Base-by-base conservation (phyloP, 2,888 invertebrate species). In the Pteria penguin region DNA sequence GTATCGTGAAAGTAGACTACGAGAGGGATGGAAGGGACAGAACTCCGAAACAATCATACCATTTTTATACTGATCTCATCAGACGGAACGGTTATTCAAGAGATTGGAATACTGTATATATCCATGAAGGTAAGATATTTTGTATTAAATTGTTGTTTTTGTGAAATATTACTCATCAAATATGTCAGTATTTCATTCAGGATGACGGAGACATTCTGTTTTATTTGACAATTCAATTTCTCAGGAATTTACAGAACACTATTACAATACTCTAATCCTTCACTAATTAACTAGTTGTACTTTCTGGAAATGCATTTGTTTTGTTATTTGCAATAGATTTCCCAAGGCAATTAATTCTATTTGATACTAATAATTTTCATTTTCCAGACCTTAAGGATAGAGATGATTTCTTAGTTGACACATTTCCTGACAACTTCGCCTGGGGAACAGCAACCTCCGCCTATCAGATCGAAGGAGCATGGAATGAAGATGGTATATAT, bases 401-500 rank as follows among this genome's bases (percentile, higher is more conserved):
- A 26, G 85, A 87, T 62, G 75, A 79, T 11, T 89, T 88, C 29
- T 71, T 82, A 4, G 80, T 83, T 27, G 81, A 78, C 45, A 78
- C 52, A 22, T 88, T 88, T 63, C 87, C 87, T 1, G 79, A 80
- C 4, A 84, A 81, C 31, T 91, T 91, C 68, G 77, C 82, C 18
- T 91, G 90, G 89, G 87, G 90, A 18, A 79, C 88, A 14, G 90
- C 92, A 0, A 90, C 95, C 5, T 93, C 94, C 2, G 91, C 94
- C 31, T 94, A 94, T 89, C 94, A 95, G 90, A 93, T 94, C 60
- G 94, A 95, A 90, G 95, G 94, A 18, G 94, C 93, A n/a, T 94
- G 94, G 94, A 94, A 94, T 86, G 92, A 93, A 58, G 93, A 93
- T 83, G 94, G 94, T 94, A 76, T n/a, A n/a, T n/a, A n/a, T n/a